These are phyloP conservation scores for Marasmarcha lunaedactyla DNA, from an alignment of 2,888 invertebrate species.

Conservation along the genomic window DNA sequence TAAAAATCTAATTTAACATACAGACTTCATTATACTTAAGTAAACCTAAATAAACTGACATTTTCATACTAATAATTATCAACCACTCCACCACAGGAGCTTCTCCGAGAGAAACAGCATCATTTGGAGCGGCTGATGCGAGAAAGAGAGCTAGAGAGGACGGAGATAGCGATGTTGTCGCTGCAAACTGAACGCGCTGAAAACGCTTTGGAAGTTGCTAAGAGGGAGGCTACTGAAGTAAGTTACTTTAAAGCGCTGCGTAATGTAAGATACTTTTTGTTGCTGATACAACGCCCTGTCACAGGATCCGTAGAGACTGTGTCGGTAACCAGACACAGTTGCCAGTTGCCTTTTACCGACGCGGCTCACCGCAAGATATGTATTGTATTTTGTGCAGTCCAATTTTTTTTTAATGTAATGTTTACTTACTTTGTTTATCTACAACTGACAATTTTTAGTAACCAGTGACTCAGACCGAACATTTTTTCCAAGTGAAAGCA, in stretches of 20 bases:
- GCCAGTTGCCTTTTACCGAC: too few relatives aligned
- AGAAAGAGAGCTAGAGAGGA: slow-evolving; percentile 91
- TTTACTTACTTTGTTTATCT: too few relatives aligned
- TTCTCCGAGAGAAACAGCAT: slow-evolving; percentile 92
- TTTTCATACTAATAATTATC: neutral
- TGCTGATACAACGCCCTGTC: too few relatives aligned
- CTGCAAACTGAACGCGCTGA: slow-evolving; percentile 85
- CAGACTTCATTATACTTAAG: neutral
- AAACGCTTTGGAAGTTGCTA: slow-evolving; percentile 68
- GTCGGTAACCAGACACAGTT: too few relatives aligned
- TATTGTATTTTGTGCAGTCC: too few relatives aligned
- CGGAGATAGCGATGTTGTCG: slow-evolving; percentile 87
- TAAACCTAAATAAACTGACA: neutral
- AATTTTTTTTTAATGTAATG: too few relatives aligned
- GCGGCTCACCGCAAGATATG: too few relatives aligned
- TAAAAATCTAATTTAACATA: too few relatives aligned
- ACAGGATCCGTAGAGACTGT: too few relatives aligned
- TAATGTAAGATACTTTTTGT: neutral
- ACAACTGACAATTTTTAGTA: too few relatives aligned
- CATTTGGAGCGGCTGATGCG: slow-evolving; percentile 93
- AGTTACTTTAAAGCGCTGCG: slow-evolving; percentile 4
- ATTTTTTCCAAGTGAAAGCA: too few relatives aligned
- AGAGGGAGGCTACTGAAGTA: slow-evolving; percentile 77
- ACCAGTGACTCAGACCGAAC: too few relatives aligned
- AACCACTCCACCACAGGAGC: slow-evolving; percentile 71